These are phyloP conservation scores for Ylistrum balloti DNA, from an alignment of 1,140 invertebrate genomes.

Conservation along the genomic window DNA sequence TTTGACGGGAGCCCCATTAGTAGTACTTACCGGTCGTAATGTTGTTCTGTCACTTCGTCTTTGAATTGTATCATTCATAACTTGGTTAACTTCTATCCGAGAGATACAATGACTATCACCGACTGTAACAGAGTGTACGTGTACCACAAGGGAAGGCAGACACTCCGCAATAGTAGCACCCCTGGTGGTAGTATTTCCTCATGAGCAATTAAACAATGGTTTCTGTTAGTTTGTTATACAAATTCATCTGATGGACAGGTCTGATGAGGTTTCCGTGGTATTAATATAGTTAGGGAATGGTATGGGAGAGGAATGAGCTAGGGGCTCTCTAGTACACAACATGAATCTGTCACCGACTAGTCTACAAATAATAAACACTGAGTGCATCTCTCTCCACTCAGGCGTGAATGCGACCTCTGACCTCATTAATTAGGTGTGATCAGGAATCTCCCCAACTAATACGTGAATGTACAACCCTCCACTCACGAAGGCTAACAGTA, in stretches of 20 bases:
- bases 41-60: neutral
- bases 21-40: neutral
- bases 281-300: neutral
- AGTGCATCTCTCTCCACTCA: too few species aligned
- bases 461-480: too few species aligned
- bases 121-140: neutral
- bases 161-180: neutral
- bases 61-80: neutral
- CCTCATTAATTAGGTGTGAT: too few species aligned
- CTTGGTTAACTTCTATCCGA: neutral
- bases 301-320: neutral
- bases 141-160: neutral
- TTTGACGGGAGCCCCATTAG: neutral
- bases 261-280: neutral
- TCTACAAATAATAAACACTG: neutral
- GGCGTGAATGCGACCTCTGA: too few species aligned
- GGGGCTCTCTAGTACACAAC: neutral
- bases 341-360: neutral
- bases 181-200: neutral
- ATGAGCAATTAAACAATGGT: neutral
- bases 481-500: too few species aligned
- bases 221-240: constrained; percentile 14
- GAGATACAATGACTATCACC: neutral
- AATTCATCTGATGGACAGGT: neutral
- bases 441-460: too few species aligned